Conservation (phyloP, 2,888 invertebrate genomes). For the Oxytorus armatus region DNA sequence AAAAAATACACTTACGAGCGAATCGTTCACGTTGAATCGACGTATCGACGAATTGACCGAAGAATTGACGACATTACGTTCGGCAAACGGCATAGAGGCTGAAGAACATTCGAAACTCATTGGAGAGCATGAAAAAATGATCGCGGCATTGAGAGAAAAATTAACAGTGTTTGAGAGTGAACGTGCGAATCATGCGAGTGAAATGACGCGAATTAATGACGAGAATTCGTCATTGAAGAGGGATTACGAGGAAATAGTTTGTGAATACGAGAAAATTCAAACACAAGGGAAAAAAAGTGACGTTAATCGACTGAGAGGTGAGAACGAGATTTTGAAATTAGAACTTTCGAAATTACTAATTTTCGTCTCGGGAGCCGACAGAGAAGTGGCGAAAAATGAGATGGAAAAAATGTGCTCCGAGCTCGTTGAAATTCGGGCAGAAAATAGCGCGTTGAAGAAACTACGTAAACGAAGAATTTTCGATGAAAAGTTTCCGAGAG, state of each 20-base stretch:
- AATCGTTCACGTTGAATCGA: slow-evolving; percentile 24
- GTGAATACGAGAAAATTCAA: slow-evolving; percentile 49
- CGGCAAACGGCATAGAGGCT: slow-evolving; percentile 4
- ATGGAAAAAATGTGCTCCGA: slow-evolving; percentile 47
- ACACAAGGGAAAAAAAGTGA: slow-evolving; percentile 43
- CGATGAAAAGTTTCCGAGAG: slow-evolving; percentile 8
- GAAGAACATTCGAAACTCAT: slow-evolving; percentile 17
- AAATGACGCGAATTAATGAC: slow-evolving; percentile 23
- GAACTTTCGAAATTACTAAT: slow-evolving; percentile 65
- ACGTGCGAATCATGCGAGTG: slow-evolving; percentile 28
- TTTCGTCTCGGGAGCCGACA: slow-evolving; percentile 49
- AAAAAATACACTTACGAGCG: slow-evolving; percentile 41
- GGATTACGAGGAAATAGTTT: slow-evolving; percentile 13
- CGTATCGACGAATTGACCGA: slow-evolving; percentile 43
- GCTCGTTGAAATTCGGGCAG: slow-evolving; percentile 36
- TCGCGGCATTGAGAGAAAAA: slow-evolving; percentile 19
- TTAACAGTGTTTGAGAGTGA: slow-evolving; percentile 43
- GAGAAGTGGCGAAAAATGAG: slow-evolving; percentile 40
- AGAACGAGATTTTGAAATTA: slow-evolving; percentile 68
- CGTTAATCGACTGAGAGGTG: slow-evolving; percentile 35
- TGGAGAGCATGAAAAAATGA: slow-evolving; percentile 32
- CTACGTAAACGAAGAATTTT: slow-evolving; percentile 10
- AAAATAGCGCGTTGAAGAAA: slow-evolving; percentile 45
- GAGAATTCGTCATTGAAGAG: slow-evolving; percentile 47
- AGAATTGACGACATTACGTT: slow-evolving; percentile 37